These are phyloP conservation scores for Campoletis sonorensis DNA, from an alignment of 1,140 invertebrate species.

Conservation along the genomic window DNA sequence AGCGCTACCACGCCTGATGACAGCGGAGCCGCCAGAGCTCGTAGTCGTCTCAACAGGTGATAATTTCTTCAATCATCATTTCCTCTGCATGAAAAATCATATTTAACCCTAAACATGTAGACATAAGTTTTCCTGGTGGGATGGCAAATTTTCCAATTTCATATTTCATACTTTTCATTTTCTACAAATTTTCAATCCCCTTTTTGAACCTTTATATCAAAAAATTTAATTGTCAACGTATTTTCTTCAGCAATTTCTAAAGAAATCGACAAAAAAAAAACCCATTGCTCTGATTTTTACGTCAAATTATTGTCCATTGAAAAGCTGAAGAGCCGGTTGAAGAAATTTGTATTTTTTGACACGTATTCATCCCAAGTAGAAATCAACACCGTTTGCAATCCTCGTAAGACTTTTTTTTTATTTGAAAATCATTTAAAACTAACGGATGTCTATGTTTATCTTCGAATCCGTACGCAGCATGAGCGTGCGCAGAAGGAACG, in stretches of 20 bases:
- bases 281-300: too few relatives aligned
- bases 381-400: background rate
- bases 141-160: background rate
- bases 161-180: background rate
- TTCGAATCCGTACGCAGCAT: conserved; percentile 57
- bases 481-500: conserved; percentile 73
- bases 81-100: background rate
- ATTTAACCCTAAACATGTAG: background rate
- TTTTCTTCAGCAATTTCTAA: background rate
- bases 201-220: background rate
- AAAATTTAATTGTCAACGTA: too few relatives aligned
- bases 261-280: background rate
- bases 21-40: conserved; percentile 69
- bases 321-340: too few relatives aligned
- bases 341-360: too few relatives aligned
- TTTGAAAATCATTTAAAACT: background rate
- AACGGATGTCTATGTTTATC: conserved; percentile 21
- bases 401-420: background rate
- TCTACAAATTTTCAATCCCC: background rate
- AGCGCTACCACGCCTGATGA: conserved; percentile 70
- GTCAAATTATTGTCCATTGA: too few relatives aligned
- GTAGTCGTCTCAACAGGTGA: conserved; percentile 81
- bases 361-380: background rate
- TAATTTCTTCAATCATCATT: background rate
- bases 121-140: background rate